phyloP scores from a whole-genome alignment of 2,888 invertebrate species.

The Pammene aurita region DNA sequence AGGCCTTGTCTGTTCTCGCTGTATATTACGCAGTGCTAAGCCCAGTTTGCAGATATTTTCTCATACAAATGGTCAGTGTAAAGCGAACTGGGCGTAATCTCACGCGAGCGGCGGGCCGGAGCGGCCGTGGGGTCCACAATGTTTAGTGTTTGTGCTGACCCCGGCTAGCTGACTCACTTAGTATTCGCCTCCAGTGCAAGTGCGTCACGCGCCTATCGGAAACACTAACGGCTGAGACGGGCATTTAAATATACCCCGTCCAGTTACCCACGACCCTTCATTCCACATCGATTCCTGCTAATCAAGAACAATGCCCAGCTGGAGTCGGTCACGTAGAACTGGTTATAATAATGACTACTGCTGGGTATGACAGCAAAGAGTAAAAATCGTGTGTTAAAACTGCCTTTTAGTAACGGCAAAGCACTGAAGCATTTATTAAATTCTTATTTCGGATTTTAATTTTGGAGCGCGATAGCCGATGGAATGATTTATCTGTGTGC shows the following conservation, averaged over 20 bases:
- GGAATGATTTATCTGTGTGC: not conserved
- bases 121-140: slow-evolving; percentile 42
- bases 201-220: slow-evolving; percentile 78
- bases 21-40: slow-evolving; percentile 11
- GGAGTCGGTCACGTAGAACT: slow-evolving; percentile 30
- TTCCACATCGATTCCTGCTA: slow-evolving; percentile 45
- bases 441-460: slow-evolving; percentile 29
- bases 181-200: slow-evolving; percentile 66
- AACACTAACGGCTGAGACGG: slow-evolving; percentile 72
- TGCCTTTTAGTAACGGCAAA: slow-evolving; percentile 5
- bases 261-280: slow-evolving; percentile 49
- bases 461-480: slow-evolving; percentile 22
- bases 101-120: slow-evolving; percentile 3
- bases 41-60: not conserved
- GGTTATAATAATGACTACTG: slow-evolving; percentile 34
- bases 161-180: slow-evolving; percentile 59
- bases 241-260: slow-evolving; percentile 65
- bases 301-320: slow-evolving; percentile 33
- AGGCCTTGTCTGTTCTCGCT: not conserved
- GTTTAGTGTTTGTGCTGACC: slow-evolving; percentile 44
- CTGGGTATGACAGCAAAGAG: slow-evolving; percentile 20
- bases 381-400: slow-evolving; percentile 6
- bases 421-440: not conserved
- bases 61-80: slow-evolving; percentile 15
- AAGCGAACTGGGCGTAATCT: not conserved